phyloP scores from a whole-genome alignment of 1,140 invertebrate genomes.

The Brachionus koreanus region DNA sequence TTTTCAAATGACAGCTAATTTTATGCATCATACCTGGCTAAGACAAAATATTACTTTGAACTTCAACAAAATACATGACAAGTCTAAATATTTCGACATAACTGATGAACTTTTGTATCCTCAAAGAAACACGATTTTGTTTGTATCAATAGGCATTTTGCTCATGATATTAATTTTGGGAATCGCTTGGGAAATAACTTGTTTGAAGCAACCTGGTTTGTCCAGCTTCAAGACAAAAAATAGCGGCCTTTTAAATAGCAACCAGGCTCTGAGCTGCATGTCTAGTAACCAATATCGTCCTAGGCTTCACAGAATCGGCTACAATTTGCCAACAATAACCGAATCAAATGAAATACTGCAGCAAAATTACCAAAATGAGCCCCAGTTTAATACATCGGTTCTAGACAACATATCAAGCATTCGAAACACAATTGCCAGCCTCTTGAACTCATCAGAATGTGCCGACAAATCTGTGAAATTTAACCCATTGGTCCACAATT shows the following conservation, averaged over 20 bases:
- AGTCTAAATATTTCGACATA: constrained; percentile 32
- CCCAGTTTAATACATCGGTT: not conserved
- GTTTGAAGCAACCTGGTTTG: not conserved
- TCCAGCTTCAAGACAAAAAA: constrained; percentile 1
- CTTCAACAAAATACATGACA: constrained; percentile 33
- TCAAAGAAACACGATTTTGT: not conserved
- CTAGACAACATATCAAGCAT: constrained; percentile 27
- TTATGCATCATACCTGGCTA: not conserved
- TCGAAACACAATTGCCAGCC: not conserved
- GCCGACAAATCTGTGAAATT: constrained; percentile 23
- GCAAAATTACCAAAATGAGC: not conserved
- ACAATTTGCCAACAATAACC: not conserved
- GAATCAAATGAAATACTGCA: not conserved
- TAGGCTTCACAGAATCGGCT: not conserved
- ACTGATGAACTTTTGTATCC: constrained; percentile 39
- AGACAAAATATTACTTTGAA: constrained; percentile 12
- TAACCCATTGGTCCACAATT: constrained; percentile 40
- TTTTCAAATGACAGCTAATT: constrained; percentile 5
- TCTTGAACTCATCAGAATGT: not conserved
- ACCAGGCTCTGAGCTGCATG: not conserved
- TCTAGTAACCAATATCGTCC: constrained; percentile 3
- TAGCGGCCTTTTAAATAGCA: not conserved
- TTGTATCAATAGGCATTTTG: not conserved
- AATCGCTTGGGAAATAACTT: constrained; percentile 30
- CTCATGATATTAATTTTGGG: constrained; percentile 1